Percentiles rank a stretch among this genome's conserved stretches.
Evolutionary conservation across 2,888 invertebrate genomes (phyloP).

Genomic region (Platycnemis pennipes): DNA sequence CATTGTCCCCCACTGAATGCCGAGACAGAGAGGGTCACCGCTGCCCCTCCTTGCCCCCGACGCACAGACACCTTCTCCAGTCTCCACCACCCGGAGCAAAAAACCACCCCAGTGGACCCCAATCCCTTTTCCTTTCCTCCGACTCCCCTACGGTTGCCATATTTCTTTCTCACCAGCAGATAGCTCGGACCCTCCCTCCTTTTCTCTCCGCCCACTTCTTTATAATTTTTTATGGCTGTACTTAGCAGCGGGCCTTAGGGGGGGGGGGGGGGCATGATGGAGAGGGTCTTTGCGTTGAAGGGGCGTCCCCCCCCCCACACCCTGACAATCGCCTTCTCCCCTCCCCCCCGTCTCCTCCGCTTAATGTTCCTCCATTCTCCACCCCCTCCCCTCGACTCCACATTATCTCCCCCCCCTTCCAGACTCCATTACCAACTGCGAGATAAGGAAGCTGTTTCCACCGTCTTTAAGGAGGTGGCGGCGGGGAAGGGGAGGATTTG

Average conservation of each 20-base stretch:
- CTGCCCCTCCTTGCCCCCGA: not conserved
- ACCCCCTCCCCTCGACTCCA: not conserved
- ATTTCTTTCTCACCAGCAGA: constrained; percentile 67
- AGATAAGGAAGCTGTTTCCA: constrained; percentile 62
- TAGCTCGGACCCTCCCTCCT: not conserved
- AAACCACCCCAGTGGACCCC: not conserved
- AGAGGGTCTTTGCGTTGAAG: constrained; percentile 9
- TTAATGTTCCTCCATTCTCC: constrained; percentile 49
- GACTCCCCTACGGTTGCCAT: not conserved
- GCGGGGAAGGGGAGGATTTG: not conserved
- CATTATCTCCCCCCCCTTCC: not conserved
- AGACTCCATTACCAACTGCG: constrained; percentile 58
- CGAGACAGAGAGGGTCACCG: not conserved
- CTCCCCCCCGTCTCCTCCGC: constrained; percentile 40
- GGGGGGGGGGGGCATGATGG: constrained; percentile 28
- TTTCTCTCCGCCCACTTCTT: constrained; percentile 4
- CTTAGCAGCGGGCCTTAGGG: constrained; percentile 45
- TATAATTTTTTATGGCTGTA: constrained; percentile 68
- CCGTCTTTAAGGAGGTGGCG: constrained; percentile 23
- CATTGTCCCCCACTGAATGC: not conserved
- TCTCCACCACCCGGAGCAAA: not conserved
- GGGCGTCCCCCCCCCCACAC: not conserved
- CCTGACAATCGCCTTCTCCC: constrained; percentile 2
- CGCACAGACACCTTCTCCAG: not conserved
- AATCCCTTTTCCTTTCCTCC: not conserved